A percentile compares a stretch with the other conserved stretches of the same genome.
Conservation (phyloP, 1,140 invertebrate genomes). For the Drosophila takahashii region DNA sequence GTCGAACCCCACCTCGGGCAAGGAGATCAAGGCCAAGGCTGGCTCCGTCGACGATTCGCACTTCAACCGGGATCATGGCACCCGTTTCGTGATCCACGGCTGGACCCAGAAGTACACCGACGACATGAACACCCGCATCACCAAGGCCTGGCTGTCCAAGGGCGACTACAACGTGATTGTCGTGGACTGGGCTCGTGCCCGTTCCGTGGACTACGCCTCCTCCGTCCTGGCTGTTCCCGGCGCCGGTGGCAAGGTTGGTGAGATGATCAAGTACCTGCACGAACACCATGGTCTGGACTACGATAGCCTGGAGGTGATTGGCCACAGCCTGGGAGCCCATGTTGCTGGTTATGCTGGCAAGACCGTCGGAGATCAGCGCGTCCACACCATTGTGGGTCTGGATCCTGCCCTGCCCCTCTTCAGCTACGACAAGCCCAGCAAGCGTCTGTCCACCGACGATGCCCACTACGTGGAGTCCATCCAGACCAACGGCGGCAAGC, state of each 20-base stretch:
- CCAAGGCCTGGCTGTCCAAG: slow-evolving; percentile 84
- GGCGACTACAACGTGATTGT: slow-evolving; percentile 86
- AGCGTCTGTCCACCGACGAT: slow-evolving; percentile 82
- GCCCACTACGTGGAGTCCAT: slow-evolving; percentile 84
- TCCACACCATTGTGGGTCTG: slow-evolving; percentile 80
- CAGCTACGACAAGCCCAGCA: slow-evolving; percentile 60
- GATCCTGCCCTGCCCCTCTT: slow-evolving; percentile 85
- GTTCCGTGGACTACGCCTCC: slow-evolving; percentile 83
- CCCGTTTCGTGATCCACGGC: slow-evolving; percentile 73
- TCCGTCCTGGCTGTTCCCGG: slow-evolving; percentile 84
- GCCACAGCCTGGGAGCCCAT: slow-evolving; percentile 85
- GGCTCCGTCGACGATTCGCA: slow-evolving; percentile 52
- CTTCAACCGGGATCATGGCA: slow-evolving; percentile 65
- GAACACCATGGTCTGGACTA: slow-evolving; percentile 59
- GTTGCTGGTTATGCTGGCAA: slow-evolving; percentile 86
- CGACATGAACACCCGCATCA: slow-evolving; percentile 59
- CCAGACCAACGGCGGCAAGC: slow-evolving; percentile 86
- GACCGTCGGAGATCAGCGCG: slow-evolving; percentile 48
- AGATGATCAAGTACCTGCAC: slow-evolving; percentile 73
- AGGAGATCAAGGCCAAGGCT: slow-evolving; percentile 44
- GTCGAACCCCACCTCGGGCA: slow-evolving; percentile 42
- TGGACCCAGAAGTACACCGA: slow-evolving; percentile 60
- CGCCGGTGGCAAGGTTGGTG: slow-evolving; percentile 83
- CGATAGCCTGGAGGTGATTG: slow-evolving; percentile 60
- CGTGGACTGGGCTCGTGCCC: slow-evolving; percentile 86